Base-by-base conservation (phyloP, 2,888 invertebrate species). In the Cosmia trapezina region DNA sequence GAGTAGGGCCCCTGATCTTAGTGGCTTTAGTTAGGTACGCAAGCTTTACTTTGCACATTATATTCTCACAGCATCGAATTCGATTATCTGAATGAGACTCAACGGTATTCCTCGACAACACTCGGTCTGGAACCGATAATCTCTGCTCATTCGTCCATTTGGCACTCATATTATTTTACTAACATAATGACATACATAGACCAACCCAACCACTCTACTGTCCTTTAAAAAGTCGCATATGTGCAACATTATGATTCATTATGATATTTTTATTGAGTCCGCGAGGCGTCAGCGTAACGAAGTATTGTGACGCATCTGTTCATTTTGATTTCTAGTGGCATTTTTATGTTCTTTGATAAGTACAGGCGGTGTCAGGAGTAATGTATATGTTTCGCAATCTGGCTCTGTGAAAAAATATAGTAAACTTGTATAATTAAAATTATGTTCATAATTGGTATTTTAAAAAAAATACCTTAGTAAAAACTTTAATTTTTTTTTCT, bases 241-340 rank as follows among this genome's bases (percentile, higher is more conserved):
- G 90, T 68, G 84, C 76, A 53, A 78, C 75, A 84, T 83, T 82
- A 85, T 77, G 68, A 85, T 76, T 78, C 79, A 84, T 89, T 87
- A 88, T 85, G 76, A 88, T 88, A 78, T 89, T 91, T 90, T 91
- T 88, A 89, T 89, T 85, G 87, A 89, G 87, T 86, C 87, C 76
- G 83, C 72, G 81, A 81, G 80, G 80, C 78, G 74, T 73, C 73
- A 49, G 70, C 76, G 81, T 94, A 94, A 95, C 92, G 93, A 94
- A 89, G 91, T 88, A 94, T 94, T 95, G 94, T 93, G 81, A 45
- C 87, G 83, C 95, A 95, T 94, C 95, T 95, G 95, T 93, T 93
- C 88, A 22, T 45, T 76, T 82, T 72, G 59, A 70, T 65, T 77
- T 81, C 73, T 78, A 86, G 86, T 88, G 83, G 86, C 71, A 91